Evolutionary conservation across 92 coral and sea anemone genomes (phyloP).

Genomic region (Blastomussa wellsi): DNA sequence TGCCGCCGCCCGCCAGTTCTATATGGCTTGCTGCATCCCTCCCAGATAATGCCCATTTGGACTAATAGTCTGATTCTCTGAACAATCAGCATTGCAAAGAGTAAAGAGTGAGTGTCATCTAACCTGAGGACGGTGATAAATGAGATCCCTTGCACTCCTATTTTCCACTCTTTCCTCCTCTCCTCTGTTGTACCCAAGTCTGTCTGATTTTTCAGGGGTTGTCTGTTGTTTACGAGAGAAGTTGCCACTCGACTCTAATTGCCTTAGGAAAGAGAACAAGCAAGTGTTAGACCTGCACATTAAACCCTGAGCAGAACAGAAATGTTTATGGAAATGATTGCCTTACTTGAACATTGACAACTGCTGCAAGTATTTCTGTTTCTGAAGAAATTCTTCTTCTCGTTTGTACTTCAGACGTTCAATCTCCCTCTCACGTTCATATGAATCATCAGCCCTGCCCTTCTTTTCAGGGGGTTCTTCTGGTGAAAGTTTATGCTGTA

Average conservation of each 20-base stretch:
- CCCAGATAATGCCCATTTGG: too few species aligned
- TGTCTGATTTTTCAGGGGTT: conserved; percentile 28
- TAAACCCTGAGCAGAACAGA: background rate
- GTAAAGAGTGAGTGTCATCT: background rate
- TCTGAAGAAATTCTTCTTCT: conserved; percentile 66
- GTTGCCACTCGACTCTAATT: conserved; percentile 29
- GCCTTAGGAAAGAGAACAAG: conserved; percentile 2
- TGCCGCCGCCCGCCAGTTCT: too few species aligned
- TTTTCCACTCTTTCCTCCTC: conserved; percentile 37
- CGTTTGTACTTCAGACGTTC: conserved; percentile 63
- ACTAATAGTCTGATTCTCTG: background rate
- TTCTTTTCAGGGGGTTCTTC: conserved; percentile 87
- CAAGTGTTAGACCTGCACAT: too few species aligned
- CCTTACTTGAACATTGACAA: conserved; percentile 72
- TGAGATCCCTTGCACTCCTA: conserved; percentile 24
- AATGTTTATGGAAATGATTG: background rate
- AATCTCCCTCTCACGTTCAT: conserved; percentile 65
- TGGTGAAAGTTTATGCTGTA: conserved; percentile 16
- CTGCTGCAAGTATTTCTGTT: conserved; percentile 67
- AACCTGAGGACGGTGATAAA: conserved; percentile 39
- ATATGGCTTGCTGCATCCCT: too few species aligned
- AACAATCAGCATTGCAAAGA: background rate
- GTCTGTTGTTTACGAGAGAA: conserved; percentile 32
- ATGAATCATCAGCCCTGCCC: conserved; percentile 43
- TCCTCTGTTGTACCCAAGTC: conserved; percentile 32